Conservation (phyloP, 2,113 vertebrate genomes). For the Urocitellus parryii region DNA sequence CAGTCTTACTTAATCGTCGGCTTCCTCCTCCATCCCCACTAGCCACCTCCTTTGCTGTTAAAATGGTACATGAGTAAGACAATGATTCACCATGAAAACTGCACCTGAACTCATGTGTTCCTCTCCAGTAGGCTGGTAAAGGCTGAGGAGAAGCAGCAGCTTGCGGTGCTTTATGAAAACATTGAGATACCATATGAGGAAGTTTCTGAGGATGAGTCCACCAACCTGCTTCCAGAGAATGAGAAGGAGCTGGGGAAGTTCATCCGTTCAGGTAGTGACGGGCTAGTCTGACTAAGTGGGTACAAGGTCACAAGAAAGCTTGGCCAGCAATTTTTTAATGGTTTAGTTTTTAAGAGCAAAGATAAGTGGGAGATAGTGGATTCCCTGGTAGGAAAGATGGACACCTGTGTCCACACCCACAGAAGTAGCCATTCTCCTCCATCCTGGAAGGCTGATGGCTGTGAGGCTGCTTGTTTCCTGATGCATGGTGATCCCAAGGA, state of each 20-base stretch:
- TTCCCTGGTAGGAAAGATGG: not conserved
- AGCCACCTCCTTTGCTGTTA: not conserved
- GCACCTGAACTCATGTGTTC: not conserved
- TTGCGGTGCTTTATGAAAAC: slow-evolving; percentile 49
- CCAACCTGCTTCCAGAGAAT: not conserved
- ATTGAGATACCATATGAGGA: slow-evolving; percentile 52
- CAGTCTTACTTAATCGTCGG: not conserved
- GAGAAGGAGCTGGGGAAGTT: slow-evolving; percentile 54
- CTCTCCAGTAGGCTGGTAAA: slow-evolving; percentile 53
- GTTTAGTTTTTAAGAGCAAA: not conserved
- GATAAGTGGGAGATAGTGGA: not conserved
- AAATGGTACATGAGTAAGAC: not conserved
- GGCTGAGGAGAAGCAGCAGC: slow-evolving; percentile 59
- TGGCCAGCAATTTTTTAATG: not conserved
- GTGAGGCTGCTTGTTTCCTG: not conserved
- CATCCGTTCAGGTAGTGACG: slow-evolving; percentile 61
- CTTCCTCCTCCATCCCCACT: not conserved
- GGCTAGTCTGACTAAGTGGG: not conserved
- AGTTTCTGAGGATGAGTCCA: not conserved
- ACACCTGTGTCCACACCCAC: not conserved
- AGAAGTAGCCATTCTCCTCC: not conserved
- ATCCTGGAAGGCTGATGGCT: too few relatives aligned
- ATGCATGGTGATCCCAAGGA: not conserved
- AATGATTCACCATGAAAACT: not conserved
- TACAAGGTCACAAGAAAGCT: not conserved